Evolutionary conservation across 2,888 invertebrate genomes (phyloP).

Genomic region (Sinelater perroti): DNA sequence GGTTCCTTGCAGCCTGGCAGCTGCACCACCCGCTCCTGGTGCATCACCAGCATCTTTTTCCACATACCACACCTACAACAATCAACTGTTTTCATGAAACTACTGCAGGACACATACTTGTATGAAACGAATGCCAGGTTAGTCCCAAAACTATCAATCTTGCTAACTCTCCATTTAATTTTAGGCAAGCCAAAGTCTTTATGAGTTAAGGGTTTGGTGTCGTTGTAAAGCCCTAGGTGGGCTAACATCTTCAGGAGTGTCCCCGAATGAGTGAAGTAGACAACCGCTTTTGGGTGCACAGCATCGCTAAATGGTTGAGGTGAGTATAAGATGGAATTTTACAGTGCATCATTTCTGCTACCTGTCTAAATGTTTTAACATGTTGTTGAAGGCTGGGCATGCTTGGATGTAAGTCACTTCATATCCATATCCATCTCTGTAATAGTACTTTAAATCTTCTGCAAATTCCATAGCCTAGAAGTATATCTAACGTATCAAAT

Average conservation of each 20-base stretch:
- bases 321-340: conserved; percentile 58
- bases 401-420: conserved; percentile 78
- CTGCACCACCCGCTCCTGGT: conserved; percentile 77
- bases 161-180: conserved; percentile 47
- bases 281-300: conserved; percentile 62
- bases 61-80: conserved; percentile 54
- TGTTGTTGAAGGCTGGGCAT: conserved; percentile 75
- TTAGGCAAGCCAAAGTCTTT: conserved; percentile 45
- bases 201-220: conserved; percentile 68
- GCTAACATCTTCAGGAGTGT: conserved; percentile 79
- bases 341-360: not conserved
- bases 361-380: conserved; percentile 63
- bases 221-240: conserved; percentile 77
- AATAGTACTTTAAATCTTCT: conserved; percentile 81
- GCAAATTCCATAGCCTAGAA: conserved; percentile 76
- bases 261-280: conserved; percentile 86
- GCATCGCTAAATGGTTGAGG: conserved; percentile 38
- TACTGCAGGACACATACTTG: conserved; percentile 78
- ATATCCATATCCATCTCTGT: conserved; percentile 83
- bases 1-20: conserved; percentile 75
- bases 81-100: conserved; percentile 61
- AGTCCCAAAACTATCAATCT: conserved; percentile 79
- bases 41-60: conserved; percentile 70
- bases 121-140: conserved; percentile 80
- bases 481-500: not conserved